Evolutionary conservation across 2,113 vertebrate genomes (phyloP).

Genomic region (rat (Rattus norvegicus)): DNA sequence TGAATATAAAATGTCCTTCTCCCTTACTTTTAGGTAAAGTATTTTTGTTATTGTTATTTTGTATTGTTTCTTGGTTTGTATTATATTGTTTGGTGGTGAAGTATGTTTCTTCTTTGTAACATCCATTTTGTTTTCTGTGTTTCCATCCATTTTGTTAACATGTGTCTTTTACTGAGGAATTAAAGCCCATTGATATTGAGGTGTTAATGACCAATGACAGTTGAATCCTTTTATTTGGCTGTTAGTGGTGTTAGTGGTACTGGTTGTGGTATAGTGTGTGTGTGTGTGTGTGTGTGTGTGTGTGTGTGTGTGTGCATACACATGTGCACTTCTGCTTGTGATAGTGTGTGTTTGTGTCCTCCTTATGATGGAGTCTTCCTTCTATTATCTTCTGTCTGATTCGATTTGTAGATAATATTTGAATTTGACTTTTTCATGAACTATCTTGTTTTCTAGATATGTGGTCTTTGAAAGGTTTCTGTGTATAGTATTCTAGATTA

Average conservation of each 20-base stretch:
- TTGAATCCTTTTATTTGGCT: neutral
- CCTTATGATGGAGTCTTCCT: too few relatives aligned
- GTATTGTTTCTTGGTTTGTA: too few relatives aligned
- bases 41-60: too few relatives aligned
- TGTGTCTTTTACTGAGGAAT: neutral
- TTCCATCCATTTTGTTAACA: neutral
- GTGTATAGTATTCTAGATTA: neutral
- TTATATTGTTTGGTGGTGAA: neutral
- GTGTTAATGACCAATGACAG: neutral
- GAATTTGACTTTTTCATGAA: neutral
- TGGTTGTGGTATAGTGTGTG: neutral
- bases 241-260: too few relatives aligned
- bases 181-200: neutral
- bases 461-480: neutral
- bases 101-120: neutral
- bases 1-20: neutral
- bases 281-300: neutral
- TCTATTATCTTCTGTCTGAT: too few relatives aligned
- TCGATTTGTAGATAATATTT: neutral
- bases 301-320: too few relatives aligned
- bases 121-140: neutral
- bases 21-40: too few relatives aligned
- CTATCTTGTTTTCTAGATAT: neutral
- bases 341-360: too few relatives aligned
- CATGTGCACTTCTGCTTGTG: too few relatives aligned